Base-by-base conservation (phyloP, 2,113 vertebrate species). In the Asarcornis scutulata region DNA sequence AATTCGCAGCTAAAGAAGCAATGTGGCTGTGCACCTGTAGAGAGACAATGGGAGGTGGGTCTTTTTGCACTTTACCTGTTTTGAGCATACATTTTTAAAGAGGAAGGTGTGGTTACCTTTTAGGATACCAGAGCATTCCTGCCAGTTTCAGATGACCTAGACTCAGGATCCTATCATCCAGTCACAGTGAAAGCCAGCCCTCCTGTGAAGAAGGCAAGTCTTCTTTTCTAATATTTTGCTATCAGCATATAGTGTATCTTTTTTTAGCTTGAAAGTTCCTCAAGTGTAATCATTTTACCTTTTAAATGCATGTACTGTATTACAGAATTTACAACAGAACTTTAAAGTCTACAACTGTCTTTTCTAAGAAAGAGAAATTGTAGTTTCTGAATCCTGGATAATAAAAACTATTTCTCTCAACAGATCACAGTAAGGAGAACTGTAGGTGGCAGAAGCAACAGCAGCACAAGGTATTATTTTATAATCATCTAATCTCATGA, bases 91-190 rank as follows among this genome's bases (percentile, higher is more conserved):
- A 32, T 83, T 83, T 95, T 95, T 91, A 89, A 77, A 81, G 46
- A 75, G 52, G 50, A 66, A 59, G 5, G 3, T 96, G 7, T 62
- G 88, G 3, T 86, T 98, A 46, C 68, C 26, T 93, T 98, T 95
- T 82, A 98, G 98, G 97, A 92, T 75, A 73, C 75, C 60, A 96
- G 91, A 73, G 38, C 86, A 8, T 91, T 97, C 74, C 94, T 97
- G 89, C 79, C 90, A 32, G 53, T 63, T 90, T 64, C 92, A 11
- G 96, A 97, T 6, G 95, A 96, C 15, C 74, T 86, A 17, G 95
- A 97, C 38, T 78, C 96, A 0, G 74, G 83, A 74, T 71, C 17
- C 20, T 77, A 42, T 87, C 86, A 75, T 40, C 52, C 78, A 63
- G 73, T 63, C 3, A 7, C 78, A 50, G 91, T 21, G 4, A 91